phyloP scores from a whole-genome alignment of 2,888 invertebrate genomes.

The Tachina grossa region DNA sequence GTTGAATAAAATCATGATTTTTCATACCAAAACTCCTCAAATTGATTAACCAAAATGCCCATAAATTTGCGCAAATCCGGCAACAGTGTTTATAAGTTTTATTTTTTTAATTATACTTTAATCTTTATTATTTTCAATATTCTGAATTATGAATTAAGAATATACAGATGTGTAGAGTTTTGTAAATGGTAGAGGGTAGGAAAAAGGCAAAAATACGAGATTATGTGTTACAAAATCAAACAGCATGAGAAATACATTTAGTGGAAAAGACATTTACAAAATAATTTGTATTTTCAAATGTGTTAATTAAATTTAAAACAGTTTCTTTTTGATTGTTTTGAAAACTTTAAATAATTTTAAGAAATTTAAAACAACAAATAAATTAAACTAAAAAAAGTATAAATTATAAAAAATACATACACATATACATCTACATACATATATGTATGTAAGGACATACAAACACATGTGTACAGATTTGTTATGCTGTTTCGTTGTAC shows the following conservation, averaged over 20 bases:
- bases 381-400: conserved; percentile 30
- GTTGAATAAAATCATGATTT: too few relatives aligned
- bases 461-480: not conserved
- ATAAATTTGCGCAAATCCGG: not conserved
- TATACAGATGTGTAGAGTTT: not conserved
- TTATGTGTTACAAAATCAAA: conserved; percentile 32
- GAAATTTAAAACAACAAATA: conserved; percentile 34
- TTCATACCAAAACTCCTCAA: too few relatives aligned
- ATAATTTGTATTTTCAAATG: conserved; percentile 27
- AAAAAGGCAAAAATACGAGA: conserved; percentile 50
- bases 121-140: conserved; percentile 41
- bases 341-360: conserved; percentile 38
- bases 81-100: conserved; percentile 15
- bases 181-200: conserved; percentile 34
- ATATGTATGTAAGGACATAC: too few relatives aligned
- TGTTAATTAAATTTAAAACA: conserved; percentile 30
- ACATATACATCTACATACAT: too few relatives aligned
- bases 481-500: conserved; percentile 61
- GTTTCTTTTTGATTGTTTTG: not conserved
- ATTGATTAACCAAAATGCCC: not conserved
- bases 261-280: conserved; percentile 29
- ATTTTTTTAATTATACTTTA: conserved; percentile 9
- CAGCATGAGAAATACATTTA: conserved; percentile 44
- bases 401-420: conserved; percentile 3
- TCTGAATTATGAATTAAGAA: conserved; percentile 29